Conservation (phyloP, 2,797 vertebrate genomes). For the Phrynocephalus forsythii region DNA sequence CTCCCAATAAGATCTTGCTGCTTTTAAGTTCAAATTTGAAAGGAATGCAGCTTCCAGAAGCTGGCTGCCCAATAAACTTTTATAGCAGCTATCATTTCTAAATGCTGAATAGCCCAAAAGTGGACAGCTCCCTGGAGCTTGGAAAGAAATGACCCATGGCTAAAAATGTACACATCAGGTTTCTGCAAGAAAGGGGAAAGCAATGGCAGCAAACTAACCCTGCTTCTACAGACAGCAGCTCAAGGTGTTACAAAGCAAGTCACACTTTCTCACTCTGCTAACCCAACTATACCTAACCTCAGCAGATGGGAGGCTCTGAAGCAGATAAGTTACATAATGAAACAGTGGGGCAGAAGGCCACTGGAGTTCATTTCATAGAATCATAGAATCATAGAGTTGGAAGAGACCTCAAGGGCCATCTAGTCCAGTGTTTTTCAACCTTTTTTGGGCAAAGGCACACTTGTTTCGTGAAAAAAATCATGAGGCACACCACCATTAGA, state of each 20-base stretch:
- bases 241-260: background rate
- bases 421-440: no score
- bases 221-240: background rate
- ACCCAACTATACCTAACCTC: background rate
- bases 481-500: no score
- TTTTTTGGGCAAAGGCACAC: no score
- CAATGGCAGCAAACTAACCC: background rate
- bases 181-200: constrained; percentile 2
- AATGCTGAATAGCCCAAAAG: constrained; percentile 7
- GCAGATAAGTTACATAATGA: background rate
- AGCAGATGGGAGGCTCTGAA: background rate
- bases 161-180: constrained; percentile 23
- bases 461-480: no score
- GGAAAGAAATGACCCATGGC: constrained; percentile 22
- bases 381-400: no score
- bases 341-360: background rate
- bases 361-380: background rate
- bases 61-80: constrained; percentile 31
- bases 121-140: constrained; percentile 17
- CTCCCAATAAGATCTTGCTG: constrained; percentile 27
- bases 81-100: constrained; percentile 8
- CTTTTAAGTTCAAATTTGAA: constrained; percentile 26
- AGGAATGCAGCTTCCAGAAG: constrained; percentile 23
- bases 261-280: background rate
- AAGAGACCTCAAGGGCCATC: no score